A percentile compares a stretch with the other conserved stretches of the same genome.
Evolutionary conservation across 2,888 invertebrate species (phyloP).

Genomic region (Baronia brevicornis): DNA sequence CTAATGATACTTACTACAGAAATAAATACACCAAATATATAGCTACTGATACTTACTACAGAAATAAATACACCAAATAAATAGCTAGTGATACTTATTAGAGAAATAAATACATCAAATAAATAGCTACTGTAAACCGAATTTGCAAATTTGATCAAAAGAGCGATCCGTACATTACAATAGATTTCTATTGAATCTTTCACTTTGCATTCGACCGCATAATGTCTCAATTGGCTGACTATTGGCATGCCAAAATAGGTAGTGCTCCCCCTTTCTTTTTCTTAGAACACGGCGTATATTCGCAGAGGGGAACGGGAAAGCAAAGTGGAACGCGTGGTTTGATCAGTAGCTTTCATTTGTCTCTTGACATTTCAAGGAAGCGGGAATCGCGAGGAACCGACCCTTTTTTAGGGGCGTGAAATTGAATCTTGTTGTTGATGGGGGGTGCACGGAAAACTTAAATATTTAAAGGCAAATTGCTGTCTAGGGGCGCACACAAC

Average conservation of each 20-base stretch:
- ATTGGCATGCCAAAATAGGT: constrained; percentile 38
- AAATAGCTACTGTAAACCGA: too few relatives aligned
- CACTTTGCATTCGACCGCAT: constrained; percentile 62
- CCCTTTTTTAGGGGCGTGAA: constrained; percentile 71
- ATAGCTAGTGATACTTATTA: too few relatives aligned
- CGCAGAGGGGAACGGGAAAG: constrained; percentile 20
- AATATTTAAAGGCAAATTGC: constrained; percentile 71
- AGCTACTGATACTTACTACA: too few relatives aligned
- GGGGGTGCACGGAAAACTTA: constrained; percentile 68
- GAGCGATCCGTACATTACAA: too few relatives aligned
- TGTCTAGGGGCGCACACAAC: constrained; percentile 53
- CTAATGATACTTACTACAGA: too few relatives aligned
- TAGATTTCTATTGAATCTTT: constrained; percentile 66
- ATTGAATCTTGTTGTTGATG: constrained; percentile 73
- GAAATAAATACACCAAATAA: too few relatives aligned
- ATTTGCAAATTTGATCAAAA: too few relatives aligned
- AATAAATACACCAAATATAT: too few relatives aligned
- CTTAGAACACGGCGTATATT: constrained; percentile 24
- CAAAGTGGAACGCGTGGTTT: constrained; percentile 31
- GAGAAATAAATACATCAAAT: too few relatives aligned
- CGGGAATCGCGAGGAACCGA: constrained; percentile 55
- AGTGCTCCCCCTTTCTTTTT: constrained; percentile 36
- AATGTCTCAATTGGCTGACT: constrained; percentile 56
- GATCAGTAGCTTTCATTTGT: constrained; percentile 42
- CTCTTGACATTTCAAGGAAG: constrained; percentile 64